Base-by-base conservation (phyloP, 1,140 invertebrate genomes). In the Cotesia vestalis region DNA sequence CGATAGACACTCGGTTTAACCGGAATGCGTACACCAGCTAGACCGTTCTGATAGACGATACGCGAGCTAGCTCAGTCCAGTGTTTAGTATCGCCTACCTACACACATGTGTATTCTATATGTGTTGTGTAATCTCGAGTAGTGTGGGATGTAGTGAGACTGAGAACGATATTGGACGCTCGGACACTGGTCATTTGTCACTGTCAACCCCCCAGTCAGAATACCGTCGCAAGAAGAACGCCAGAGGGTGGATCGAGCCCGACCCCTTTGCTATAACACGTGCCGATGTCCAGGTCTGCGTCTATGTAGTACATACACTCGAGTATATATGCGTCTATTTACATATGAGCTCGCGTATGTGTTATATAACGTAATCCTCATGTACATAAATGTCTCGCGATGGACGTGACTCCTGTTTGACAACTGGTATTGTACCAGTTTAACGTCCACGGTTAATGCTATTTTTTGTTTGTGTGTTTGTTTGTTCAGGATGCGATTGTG, bases 131-230 rank as follows among this genome's bases (percentile, higher is more conserved):
- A 34, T 36, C 34, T 46, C 11, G 62, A 46, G 40, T 46, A 46
- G 40, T 46, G 40, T 46, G 11, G 40, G 40, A 46, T 46, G 40
- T 8, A 46, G 40, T 46, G 40, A 46, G 40, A 46, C 40, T 46
- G 40, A 46, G 40, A 9, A 46, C 40, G 40, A 77, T 79, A 81
- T 81, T 77, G 78, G 75, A 78, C 76, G 77, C 74, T 73, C 35
- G 79, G 79, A 79, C 80, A 80, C 77, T 75, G 78, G 79, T 81
- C 81, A 83, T 83, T 77, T 77, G 80, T 83, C 82, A 83, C 77
- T 83, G 81, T 83, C 82, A 78, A 73, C 69, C 76, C 69, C 77
- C 74, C 71, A 52, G 9, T 57, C 61, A 69, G 74, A 76, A 76
- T 78, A 72, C 75, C 74, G 66, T 75, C 75, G 72, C 35, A 71